Conservation (phyloP, 2,888 invertebrate genomes). For the Polydrusus cervinus region DNA sequence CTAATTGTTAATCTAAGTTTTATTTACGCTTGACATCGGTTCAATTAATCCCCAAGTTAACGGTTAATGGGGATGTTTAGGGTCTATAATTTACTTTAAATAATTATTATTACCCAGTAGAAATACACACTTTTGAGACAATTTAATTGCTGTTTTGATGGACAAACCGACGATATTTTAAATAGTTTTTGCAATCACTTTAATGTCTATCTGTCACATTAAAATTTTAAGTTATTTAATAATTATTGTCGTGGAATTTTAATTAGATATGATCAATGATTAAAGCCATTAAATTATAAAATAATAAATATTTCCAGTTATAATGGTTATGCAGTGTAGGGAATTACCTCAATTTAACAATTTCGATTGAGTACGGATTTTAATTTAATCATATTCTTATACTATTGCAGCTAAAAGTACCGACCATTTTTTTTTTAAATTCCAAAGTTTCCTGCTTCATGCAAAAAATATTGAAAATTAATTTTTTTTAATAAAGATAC, state of each 20-base stretch:
- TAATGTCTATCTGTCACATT: not conserved
- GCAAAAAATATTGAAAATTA: too few species aligned
- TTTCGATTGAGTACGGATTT: too few species aligned
- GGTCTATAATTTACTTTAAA: constrained; percentile 24
- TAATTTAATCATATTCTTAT: too few species aligned
- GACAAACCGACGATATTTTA: constrained; percentile 7
- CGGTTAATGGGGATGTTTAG: constrained; percentile 16
- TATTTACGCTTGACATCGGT: constrained; percentile 24
- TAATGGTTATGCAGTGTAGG: too few species aligned
- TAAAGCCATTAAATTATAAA: too few species aligned
- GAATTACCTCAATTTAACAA: too few species aligned
- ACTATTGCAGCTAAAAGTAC: too few species aligned
- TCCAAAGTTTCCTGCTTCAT: too few species aligned
- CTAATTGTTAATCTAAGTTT: constrained; percentile 37
- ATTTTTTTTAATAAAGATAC: too few species aligned
- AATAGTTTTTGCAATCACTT: not conserved
- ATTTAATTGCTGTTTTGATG: constrained; percentile 3
- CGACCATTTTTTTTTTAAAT: too few species aligned
- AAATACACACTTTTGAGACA: constrained; percentile 4
- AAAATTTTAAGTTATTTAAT: constrained; percentile 6
- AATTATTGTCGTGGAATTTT: not conserved
- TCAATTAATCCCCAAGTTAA: constrained; percentile 28
- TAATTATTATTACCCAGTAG: constrained; percentile 14
- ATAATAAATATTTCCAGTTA: too few species aligned
- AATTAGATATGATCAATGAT: not conserved